Evolutionary conservation across 2,113 vertebrate species (phyloP).

Genomic region (Columbina picui): DNA sequence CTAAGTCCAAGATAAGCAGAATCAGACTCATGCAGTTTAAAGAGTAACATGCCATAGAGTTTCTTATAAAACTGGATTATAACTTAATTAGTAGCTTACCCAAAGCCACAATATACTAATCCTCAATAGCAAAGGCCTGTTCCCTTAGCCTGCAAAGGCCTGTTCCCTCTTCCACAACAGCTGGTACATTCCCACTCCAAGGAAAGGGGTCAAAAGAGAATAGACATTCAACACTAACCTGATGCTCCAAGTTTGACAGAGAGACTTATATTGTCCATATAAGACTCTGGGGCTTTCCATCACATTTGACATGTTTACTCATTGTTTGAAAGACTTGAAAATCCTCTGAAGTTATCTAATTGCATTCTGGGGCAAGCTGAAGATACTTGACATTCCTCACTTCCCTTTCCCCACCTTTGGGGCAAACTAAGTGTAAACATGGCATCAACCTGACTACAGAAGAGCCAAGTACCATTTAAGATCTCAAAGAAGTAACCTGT

Average conservation of each 20-base stretch:
- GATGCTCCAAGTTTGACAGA: conserved; percentile 1
- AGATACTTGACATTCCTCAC: conserved; percentile 32
- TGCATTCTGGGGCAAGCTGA: conserved; percentile 27
- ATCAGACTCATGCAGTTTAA: background rate
- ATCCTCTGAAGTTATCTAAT: conserved; percentile 37
- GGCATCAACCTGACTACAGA: background rate
- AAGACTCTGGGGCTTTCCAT: conserved; percentile 29
- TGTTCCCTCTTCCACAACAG: background rate
- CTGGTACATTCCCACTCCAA: background rate
- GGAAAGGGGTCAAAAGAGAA: background rate
- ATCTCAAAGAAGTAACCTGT: background rate
- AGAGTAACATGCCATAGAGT: background rate
- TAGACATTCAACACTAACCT: conserved; percentile 5
- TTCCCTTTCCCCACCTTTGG: conserved; percentile 24
- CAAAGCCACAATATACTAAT: background rate
- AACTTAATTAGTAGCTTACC: background rate
- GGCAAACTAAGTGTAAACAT: conserved; percentile 34
- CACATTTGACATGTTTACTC: conserved; percentile 32
- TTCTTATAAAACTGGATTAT: background rate
- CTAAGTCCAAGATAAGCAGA: background rate
- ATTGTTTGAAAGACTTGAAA: conserved; percentile 13
- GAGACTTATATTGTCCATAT: background rate
- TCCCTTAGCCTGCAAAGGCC: background rate
- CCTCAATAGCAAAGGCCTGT: background rate
- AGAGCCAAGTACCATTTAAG: background rate